phyloP scores from a whole-genome alignment of 1,140 invertebrate genomes.

The Zophobas atratus region DNA sequence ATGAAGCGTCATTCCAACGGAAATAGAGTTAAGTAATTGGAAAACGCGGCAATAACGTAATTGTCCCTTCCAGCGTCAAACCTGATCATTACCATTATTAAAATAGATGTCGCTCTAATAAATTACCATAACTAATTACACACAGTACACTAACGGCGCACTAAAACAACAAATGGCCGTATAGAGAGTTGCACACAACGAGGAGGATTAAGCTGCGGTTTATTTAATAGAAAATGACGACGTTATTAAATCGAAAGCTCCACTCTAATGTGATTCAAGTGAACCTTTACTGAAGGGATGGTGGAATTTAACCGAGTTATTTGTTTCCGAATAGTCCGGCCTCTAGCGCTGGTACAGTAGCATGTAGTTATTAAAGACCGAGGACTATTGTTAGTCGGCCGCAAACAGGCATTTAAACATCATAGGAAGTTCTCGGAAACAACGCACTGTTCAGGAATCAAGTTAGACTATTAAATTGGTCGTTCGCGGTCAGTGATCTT shows the following conservation, averaged over 20 bases:
- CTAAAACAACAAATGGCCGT: constrained; percentile 32
- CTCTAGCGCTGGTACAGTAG: background rate
- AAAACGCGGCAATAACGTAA: constrained; percentile 22
- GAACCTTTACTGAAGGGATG: background rate
- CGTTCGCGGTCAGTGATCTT: constrained; percentile 50
- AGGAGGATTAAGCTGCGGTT: constrained; percentile 20
- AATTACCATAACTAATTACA: constrained; percentile 38
- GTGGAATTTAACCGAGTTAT: constrained; percentile 45
- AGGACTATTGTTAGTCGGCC: constrained; percentile 35
- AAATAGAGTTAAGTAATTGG: constrained; percentile 37
- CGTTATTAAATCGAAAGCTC: constrained; percentile 47
- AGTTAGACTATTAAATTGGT: constrained; percentile 49
- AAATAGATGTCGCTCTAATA: constrained; percentile 40
- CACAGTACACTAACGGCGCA: constrained; percentile 20
- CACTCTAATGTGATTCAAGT: constrained; percentile 35
- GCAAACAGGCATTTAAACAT: constrained; percentile 49
- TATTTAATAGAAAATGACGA: constrained; percentile 45
- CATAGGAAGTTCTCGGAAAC: constrained; percentile 41
- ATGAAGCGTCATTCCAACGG: background rate
- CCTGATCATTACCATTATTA: constrained; percentile 43
- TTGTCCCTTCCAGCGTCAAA: constrained; percentile 28
- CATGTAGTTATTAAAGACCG: constrained; percentile 46
- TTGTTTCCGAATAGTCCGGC: constrained; percentile 46
- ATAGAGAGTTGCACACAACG: constrained; percentile 23
- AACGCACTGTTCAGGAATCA: constrained; percentile 37